These are phyloP conservation scores for Chromoteleia sp. DNA, from an alignment of 2,888 invertebrate species.

Conservation along the genomic window DNA sequence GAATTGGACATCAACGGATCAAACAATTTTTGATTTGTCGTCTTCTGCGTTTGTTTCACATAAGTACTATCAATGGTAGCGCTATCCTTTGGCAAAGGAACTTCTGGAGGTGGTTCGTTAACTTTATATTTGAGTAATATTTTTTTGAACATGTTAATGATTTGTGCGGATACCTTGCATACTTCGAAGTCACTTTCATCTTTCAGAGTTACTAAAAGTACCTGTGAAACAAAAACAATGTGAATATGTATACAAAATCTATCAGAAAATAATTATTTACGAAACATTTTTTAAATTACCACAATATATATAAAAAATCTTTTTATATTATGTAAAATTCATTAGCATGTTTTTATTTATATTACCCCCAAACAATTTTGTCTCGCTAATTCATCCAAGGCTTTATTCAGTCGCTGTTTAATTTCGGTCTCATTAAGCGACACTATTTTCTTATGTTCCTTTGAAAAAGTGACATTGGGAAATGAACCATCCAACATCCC, in stretches of 20 bases:
- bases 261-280: too few species aligned
- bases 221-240: slow-evolving; percentile 72
- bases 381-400: slow-evolving; percentile 88
- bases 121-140: slow-evolving; percentile 85
- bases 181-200: slow-evolving; percentile 91
- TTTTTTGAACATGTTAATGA: slow-evolving; percentile 86
- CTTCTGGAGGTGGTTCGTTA: slow-evolving; percentile 75
- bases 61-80: slow-evolving; percentile 78
- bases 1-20: slow-evolving; percentile 75
- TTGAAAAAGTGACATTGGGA: slow-evolving; percentile 92
- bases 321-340: too few species aligned
- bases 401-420: slow-evolving; percentile 88
- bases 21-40: slow-evolving; percentile 74
- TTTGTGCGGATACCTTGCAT: slow-evolving; percentile 87
- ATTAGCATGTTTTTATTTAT: too few species aligned
- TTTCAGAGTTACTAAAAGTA: slow-evolving; percentile 88
- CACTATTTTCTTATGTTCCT: slow-evolving; percentile 91
- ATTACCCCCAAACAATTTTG: slow-evolving; percentile 89
- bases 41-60: slow-evolving; percentile 68
- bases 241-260: too few species aligned
- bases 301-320: too few species aligned
- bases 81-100: slow-evolving; percentile 75
- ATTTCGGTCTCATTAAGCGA: slow-evolving; percentile 89
- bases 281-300: too few species aligned
- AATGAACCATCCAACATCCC: slow-evolving; percentile 94